A percentile compares a stretch with the other conserved stretches of the same genome.
Evolutionary conservation across 2,888 invertebrate genomes (phyloP).

Genomic region (Xylophagus ater): DNA sequence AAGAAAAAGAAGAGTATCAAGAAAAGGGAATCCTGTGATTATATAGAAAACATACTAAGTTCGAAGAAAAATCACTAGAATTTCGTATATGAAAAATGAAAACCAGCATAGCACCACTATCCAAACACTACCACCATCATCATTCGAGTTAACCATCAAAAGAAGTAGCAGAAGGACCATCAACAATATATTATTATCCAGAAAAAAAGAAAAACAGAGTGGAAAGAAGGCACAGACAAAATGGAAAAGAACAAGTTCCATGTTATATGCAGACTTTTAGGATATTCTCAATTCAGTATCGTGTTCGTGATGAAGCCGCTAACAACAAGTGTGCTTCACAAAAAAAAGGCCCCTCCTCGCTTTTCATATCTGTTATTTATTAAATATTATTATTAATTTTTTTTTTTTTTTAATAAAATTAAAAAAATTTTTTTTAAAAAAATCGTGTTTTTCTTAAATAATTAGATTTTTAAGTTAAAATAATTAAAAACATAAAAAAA

Average conservation of each 20-base stretch:
- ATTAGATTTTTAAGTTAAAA: background rate
- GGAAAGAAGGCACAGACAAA: too few relatives aligned
- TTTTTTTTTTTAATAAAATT: conserved; percentile 6
- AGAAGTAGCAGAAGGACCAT: conserved; percentile 13
- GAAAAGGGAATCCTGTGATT: too few relatives aligned
- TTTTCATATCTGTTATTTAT: conserved; percentile 17
- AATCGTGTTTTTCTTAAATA: too few relatives aligned
- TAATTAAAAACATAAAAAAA: conserved; percentile 8
- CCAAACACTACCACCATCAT: conserved; percentile 9
- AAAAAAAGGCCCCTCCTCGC: conserved; percentile 14
- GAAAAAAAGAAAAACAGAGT: too few relatives aligned
- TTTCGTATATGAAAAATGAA: background rate
- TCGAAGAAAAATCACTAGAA: too few relatives aligned
- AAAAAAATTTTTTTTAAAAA: too few relatives aligned
- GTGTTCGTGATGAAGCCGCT: conserved; percentile 19
- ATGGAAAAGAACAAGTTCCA: conserved; percentile 1
- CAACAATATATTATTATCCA: too few relatives aligned
- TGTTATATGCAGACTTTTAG: conserved; percentile 17
- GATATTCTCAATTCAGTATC: conserved; percentile 16
- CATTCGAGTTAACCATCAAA: conserved; percentile 10
- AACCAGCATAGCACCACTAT: background rate
- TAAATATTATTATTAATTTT: conserved; percentile 5
- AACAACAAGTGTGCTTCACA: conserved; percentile 17
- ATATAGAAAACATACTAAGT: too few relatives aligned
- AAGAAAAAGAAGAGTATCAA: too few relatives aligned